Conservation (phyloP, 2,888 invertebrate genomes). For the Acrobasis suavella region DNA sequence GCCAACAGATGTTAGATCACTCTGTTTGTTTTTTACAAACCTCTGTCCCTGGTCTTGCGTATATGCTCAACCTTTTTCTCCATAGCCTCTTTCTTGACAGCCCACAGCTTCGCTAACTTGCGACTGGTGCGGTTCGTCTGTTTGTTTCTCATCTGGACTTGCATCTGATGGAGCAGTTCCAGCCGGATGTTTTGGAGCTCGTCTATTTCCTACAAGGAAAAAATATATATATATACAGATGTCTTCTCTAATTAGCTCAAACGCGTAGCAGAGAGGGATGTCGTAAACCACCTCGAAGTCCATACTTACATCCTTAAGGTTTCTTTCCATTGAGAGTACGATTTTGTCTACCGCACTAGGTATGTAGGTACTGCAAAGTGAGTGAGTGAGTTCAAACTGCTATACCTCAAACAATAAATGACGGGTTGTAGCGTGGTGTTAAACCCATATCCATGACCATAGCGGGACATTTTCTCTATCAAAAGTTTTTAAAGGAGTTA, state of each 20-base stretch:
- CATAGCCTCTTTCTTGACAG: constrained; percentile 79
- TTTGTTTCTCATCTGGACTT: constrained; percentile 78
- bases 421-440: too few relatives aligned
- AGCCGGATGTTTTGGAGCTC: constrained; percentile 86
- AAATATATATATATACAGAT: too few relatives aligned
- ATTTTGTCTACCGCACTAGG: too few relatives aligned
- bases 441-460: neutral
- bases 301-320: too few relatives aligned
- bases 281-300: neutral
- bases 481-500: too few relatives aligned
- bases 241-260: too few relatives aligned
- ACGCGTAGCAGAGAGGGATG: neutral
- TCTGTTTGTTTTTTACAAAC: neutral
- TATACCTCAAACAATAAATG: too few relatives aligned
- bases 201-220: constrained; percentile 84
- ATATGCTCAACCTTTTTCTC: constrained; percentile 81
- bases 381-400: too few relatives aligned
- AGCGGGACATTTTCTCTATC: too few relatives aligned
- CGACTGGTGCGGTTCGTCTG: constrained; percentile 62
- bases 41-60: constrained; percentile 64
- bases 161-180: constrained; percentile 85
- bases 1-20: neutral
- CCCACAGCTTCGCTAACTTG: constrained; percentile 78
- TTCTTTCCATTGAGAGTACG: neutral
- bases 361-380: too few relatives aligned